Evolutionary conservation across 2,797 vertebrate species (phyloP).

Genomic region (Cossypha polioptera): DNA sequence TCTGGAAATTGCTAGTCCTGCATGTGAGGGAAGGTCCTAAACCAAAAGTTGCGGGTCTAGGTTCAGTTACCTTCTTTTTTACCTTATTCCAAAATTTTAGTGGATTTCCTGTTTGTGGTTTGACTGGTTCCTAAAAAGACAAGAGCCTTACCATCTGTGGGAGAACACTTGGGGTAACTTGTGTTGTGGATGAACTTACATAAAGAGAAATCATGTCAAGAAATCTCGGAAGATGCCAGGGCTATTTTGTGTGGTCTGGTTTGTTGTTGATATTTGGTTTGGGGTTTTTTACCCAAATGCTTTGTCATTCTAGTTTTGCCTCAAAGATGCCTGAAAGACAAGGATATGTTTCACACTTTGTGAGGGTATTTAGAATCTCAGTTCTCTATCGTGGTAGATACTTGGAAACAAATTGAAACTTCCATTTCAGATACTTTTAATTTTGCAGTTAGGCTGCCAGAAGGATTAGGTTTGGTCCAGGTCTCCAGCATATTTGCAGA

Average conservation of each 20-base stretch:
- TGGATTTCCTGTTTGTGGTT: neutral
- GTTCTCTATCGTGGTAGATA: neutral
- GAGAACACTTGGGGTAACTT: neutral
- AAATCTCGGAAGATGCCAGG: neutral
- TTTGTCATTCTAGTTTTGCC: neutral
- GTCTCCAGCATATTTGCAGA: neutral
- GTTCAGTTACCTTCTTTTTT: neutral
- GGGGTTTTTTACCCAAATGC: neutral
- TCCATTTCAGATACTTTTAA: neutral
- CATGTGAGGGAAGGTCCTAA: neutral
- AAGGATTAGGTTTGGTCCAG: neutral
- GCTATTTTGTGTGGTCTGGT: neutral
- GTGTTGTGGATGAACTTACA: neutral
- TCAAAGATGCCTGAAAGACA: neutral
- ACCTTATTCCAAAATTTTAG: neutral
- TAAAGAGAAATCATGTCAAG: neutral
- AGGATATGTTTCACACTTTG: neutral
- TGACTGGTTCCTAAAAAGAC: neutral
- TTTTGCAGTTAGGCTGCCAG: neutral
- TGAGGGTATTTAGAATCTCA: neutral
- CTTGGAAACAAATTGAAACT: neutral
- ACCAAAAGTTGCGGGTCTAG: neutral
- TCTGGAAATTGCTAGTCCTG: neutral
- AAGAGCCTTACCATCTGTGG: neutral
- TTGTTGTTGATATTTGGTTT: neutral